A percentile compares a stretch with the other conserved stretches of the same genome.
These are phyloP conservation scores for Chroicocephalus ridibundus DNA, from an alignment of 2,113 vertebrate genomes.

Conservation along the genomic window DNA sequence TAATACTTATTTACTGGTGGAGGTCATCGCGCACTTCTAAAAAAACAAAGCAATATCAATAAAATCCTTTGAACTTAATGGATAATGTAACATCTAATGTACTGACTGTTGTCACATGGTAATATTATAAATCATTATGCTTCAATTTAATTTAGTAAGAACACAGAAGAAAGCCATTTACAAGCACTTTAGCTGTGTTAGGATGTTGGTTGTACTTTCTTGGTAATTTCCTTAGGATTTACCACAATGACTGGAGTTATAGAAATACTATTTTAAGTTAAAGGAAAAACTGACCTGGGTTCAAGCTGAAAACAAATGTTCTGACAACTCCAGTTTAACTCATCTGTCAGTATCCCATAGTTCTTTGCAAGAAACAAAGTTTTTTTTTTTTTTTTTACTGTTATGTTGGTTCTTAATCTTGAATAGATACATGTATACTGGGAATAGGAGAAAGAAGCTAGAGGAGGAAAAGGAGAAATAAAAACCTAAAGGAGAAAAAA, in stretches of 20 bases:
- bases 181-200: background rate
- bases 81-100: constrained; percentile 12
- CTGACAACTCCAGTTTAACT: constrained; percentile 31
- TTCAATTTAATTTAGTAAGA: constrained; percentile 13
- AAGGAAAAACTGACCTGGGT: constrained; percentile 5
- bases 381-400: background rate
- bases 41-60: constrained; percentile 31
- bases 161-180: constrained; percentile 30
- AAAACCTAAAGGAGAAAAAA: background rate
- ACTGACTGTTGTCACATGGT: background rate
- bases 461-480: background rate
- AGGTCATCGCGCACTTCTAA: background rate
- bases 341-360: background rate
- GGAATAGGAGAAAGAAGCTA: background rate
- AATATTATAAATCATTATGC: background rate
- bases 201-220: background rate
- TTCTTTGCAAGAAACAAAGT: background rate
- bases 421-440: background rate
- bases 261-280: constrained; percentile 20
- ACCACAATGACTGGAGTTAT: background rate
- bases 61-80: constrained; percentile 26
- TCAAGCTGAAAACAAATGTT: constrained; percentile 32
- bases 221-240: constrained; percentile 17
- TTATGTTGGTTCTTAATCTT: background rate
- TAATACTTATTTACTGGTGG: constrained; percentile 30